Base-by-base conservation (phyloP, 2,888 invertebrate species). In the Alviniconcha strummeri region DNA sequence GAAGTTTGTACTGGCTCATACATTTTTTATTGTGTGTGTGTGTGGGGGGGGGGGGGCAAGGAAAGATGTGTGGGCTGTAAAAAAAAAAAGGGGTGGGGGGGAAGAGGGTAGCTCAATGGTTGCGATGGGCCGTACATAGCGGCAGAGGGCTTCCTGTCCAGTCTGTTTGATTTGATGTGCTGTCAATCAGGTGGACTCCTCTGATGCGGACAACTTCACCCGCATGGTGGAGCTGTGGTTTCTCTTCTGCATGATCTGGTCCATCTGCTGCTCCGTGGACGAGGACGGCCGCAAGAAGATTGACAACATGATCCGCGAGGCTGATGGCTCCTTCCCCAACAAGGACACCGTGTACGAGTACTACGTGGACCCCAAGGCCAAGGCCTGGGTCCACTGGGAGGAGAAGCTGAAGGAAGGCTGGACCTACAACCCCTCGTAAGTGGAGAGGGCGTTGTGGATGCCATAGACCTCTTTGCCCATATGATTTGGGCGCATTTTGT, bases 341-440 rank as follows among this genome's bases (percentile, higher is more conserved):
- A 97, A 96, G 91, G 97, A 97, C 91, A 97, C 97, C 0, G 95
- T 98, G 9, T 98, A 97, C 93, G 98, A 98, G 93, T 98, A 98
- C 94, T 97, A 95, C 92, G 97, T 98, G 36, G 97, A 98, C 90
- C 95, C 96, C 69, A 94, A 95, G 86, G 95, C 96, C 86, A 95
- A 95, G 60, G 94, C 95, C 85, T 97, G 97, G 94, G 94, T 95
- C 80, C 95, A 96, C 19, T 98, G 98, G 97, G 97, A 97, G 89
- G 96, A 96, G 84, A 96, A 95, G 92, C 94, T 98, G 87, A 95
- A 96, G 0, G 95, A 95, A 81, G 95, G 95, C 84, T 97, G 97
- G 97, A 96, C 95, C 93, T 97, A 95, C 90, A 96, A 96, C 84
- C 93, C 95, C 0, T 95, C 91, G 96, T 96, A 88, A 86, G 89